phyloP scores from a whole-genome alignment of 2,888 invertebrate species.

The Odontomyia ornata region DNA sequence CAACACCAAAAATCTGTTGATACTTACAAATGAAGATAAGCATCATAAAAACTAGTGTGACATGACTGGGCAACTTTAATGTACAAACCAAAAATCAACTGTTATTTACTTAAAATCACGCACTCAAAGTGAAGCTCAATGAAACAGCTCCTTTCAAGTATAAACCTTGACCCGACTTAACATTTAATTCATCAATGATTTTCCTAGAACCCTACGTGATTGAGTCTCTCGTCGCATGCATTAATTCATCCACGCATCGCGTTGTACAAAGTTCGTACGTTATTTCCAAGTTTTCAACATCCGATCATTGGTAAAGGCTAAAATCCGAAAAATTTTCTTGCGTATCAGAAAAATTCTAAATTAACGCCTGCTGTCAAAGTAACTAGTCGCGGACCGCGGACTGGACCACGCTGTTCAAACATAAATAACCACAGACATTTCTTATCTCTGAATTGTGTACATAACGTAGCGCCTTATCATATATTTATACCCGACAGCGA shows the following conservation, averaged over 20 bases:
- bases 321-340: conserved; percentile 5
- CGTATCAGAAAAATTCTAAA: conserved; percentile 12
- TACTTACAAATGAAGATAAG: too few species aligned
- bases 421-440: background rate
- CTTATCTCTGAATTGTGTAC: background rate
- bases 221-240: background rate
- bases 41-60: too few species aligned
- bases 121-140: too few species aligned
- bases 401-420: background rate
- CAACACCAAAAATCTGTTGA: too few species aligned
- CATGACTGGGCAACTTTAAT: too few species aligned
- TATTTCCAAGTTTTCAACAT: background rate
- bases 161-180: background rate
- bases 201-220: background rate
- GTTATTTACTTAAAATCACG: too few species aligned
- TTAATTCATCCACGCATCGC: background rate
- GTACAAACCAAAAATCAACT: too few species aligned
- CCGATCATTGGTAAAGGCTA: background rate
- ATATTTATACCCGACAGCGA: background rate
- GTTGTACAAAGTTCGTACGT: background rate
- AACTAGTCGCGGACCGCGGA: background rate
- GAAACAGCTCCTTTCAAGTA: background rate
- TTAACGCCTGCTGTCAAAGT: background rate
- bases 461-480: conserved; percentile 19
- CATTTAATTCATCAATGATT: background rate